These are phyloP conservation scores for Nibea albiflora DNA, from an alignment of 2,113 vertebrate genomes.

Conservation along the genomic window DNA sequence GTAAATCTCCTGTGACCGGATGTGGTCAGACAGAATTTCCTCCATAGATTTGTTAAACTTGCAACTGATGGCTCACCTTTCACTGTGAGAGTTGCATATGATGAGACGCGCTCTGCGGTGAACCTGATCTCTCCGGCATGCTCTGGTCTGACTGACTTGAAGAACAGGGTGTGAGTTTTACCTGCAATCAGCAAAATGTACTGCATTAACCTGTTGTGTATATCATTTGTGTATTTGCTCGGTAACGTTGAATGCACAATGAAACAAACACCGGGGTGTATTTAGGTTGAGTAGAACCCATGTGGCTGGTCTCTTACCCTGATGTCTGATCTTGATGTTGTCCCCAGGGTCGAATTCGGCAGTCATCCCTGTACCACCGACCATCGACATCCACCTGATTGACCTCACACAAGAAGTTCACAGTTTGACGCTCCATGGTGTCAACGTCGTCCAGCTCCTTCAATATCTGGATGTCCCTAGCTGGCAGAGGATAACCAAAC, in stretches of 20 bases:
- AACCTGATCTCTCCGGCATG: conserved; percentile 93
- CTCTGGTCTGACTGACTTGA: conserved; percentile 85
- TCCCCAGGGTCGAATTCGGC: conserved; percentile 87
- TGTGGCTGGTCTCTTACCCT: conserved; percentile 83
- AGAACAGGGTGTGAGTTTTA: conserved; percentile 85
- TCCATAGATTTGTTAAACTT: neutral
- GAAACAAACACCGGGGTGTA: neutral
- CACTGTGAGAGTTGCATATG: conserved; percentile 88
- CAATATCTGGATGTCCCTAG: conserved; percentile 88
- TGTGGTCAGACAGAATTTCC: neutral
- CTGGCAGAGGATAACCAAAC: conserved; percentile 75
- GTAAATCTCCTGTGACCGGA: neutral
- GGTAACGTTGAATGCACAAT: neutral
- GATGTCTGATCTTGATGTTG: conserved; percentile 89
- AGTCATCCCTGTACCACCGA: conserved; percentile 92
- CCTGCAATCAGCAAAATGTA: conserved; percentile 79
- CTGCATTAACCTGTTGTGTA: neutral
- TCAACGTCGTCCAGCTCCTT: conserved; percentile 89
- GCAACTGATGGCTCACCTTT: conserved; percentile 84
- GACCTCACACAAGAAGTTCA: conserved; percentile 90
- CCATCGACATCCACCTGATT: conserved; percentile 91
- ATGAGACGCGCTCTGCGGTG: conserved; percentile 91
- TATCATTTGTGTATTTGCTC: too few relatives aligned
- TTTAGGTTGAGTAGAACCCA: neutral
- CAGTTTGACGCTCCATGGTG: conserved; percentile 87